Conservation (phyloP, 2,888 invertebrate genomes). For the Brenthis hecate region DNA sequence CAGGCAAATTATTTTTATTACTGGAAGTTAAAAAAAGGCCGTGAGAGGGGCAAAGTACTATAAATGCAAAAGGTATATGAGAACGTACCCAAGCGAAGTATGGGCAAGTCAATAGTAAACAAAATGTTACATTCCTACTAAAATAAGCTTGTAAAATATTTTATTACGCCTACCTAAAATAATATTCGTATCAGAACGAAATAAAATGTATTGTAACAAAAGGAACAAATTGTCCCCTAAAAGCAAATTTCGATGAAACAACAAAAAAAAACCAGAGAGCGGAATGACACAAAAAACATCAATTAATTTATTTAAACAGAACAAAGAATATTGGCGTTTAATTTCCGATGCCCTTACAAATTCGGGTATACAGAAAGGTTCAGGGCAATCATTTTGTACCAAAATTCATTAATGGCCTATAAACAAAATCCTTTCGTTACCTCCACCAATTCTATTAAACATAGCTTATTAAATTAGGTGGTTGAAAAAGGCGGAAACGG, state of each 20-base stretch:
- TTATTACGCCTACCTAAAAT: too few relatives aligned
- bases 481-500: slow-evolving; percentile 24
- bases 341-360: slow-evolving; percentile 58
- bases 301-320: slow-evolving; percentile 18
- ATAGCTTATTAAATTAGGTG: slow-evolving; percentile 50
- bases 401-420: slow-evolving; percentile 66
- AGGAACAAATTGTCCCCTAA: background rate
- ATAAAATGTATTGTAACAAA: background rate
- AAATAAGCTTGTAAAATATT: too few relatives aligned
- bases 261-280: background rate
- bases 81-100: too few relatives aligned
- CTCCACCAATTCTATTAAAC: slow-evolving; percentile 45
- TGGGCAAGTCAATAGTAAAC: too few relatives aligned
- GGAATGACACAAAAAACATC: background rate
- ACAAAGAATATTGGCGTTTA: slow-evolving; percentile 48
- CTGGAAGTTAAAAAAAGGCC: too few relatives aligned
- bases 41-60: too few relatives aligned
- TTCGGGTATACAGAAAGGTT: slow-evolving; percentile 54
- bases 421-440: slow-evolving; percentile 63
- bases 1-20: too few relatives aligned
- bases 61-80: too few relatives aligned
- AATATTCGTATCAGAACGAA: background rate
- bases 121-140: too few relatives aligned
- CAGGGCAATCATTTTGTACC: slow-evolving; percentile 51
- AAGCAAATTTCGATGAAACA: background rate